A percentile compares a stretch with the other conserved stretches of the same genome.
These are phyloP conservation scores for Anarhynchus alexandrinus DNA, from an alignment of 2,113 vertebrate genomes.

Conservation along the genomic window DNA sequence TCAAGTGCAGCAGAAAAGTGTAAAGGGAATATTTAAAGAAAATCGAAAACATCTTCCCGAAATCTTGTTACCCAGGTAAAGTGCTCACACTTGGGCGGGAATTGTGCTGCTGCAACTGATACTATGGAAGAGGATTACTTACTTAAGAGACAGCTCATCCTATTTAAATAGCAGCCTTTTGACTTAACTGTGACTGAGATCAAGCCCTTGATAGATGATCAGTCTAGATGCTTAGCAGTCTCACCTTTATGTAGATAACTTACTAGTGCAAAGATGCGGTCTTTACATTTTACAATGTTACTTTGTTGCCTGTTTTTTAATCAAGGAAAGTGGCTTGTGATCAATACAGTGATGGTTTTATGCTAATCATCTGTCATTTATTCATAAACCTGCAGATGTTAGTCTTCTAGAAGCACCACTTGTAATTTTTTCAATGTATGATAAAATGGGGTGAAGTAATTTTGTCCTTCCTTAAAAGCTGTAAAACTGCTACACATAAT, in stretches of 20 bases:
- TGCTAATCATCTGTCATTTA: not conserved
- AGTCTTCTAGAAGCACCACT: not conserved
- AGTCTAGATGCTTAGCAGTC: not conserved
- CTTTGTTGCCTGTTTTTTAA: not conserved
- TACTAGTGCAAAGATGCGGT: not conserved
- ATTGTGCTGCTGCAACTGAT: not conserved
- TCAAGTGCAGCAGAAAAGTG: not conserved
- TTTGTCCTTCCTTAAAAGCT: not conserved
- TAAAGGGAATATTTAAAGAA: not conserved
- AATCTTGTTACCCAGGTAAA: not conserved
- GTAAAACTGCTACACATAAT: not conserved
- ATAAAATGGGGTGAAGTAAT: not conserved
- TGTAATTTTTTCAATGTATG: not conserved
- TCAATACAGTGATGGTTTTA: not conserved
- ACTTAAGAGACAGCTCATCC: not conserved
- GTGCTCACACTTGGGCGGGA: not conserved
- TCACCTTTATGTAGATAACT: not conserved
- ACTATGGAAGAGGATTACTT: not conserved
- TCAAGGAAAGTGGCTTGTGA: not conserved
- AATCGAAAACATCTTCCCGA: not conserved
- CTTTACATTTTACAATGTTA: not conserved
- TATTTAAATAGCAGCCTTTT: not conserved
- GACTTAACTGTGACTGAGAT: not conserved
- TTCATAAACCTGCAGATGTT: not conserved
- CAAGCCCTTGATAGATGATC: not conserved